phyloP scores from a whole-genome alignment of 2,113 vertebrate species.

The Danio rerio region DNA sequence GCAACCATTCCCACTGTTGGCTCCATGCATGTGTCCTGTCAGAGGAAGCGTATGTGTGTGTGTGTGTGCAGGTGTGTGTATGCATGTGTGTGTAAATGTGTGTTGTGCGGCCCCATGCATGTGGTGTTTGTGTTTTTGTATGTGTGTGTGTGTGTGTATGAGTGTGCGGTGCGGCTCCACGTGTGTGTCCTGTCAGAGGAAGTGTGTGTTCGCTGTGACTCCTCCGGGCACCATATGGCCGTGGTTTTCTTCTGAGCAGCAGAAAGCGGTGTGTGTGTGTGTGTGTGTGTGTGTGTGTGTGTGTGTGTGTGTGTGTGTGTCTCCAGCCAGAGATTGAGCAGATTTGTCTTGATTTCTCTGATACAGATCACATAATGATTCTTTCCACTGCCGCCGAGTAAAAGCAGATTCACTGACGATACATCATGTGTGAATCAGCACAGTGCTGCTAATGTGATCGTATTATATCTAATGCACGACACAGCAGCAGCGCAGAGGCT shows the following conservation, averaged over 20 bases:
- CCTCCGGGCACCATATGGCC: conserved; percentile 57
- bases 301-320: background rate
- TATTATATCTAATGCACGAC: background rate
- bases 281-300: background rate
- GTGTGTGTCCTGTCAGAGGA: conserved; percentile 53
- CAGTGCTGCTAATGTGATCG: background rate
- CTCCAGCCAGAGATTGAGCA: conserved; percentile 32
- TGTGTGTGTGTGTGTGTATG: background rate
- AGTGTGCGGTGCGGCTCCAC: background rate
- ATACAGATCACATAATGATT: conserved; percentile 41
- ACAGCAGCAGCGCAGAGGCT: background rate
- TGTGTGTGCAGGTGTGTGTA: background rate
- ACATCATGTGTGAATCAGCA: background rate
- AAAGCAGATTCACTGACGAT: conserved; percentile 17
- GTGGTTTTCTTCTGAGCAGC: conserved; percentile 14
- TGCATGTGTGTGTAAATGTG: too few species aligned
- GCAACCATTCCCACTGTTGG: background rate
- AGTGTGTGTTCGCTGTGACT: conserved; percentile 29
- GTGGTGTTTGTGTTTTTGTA: background rate
- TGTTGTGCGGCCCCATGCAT: too few species aligned
- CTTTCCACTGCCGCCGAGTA: conserved; percentile 3
- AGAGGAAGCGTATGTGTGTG: background rate
- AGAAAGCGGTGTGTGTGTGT: conserved; percentile 1
- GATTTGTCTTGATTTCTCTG: conserved; percentile 44
- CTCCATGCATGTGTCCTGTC: too few species aligned